Percentiles rank a stretch among this genome's conserved stretches.
Conservation (phyloP, 2,113 vertebrate genomes). For the Pomatostomus ruficeps region DNA sequence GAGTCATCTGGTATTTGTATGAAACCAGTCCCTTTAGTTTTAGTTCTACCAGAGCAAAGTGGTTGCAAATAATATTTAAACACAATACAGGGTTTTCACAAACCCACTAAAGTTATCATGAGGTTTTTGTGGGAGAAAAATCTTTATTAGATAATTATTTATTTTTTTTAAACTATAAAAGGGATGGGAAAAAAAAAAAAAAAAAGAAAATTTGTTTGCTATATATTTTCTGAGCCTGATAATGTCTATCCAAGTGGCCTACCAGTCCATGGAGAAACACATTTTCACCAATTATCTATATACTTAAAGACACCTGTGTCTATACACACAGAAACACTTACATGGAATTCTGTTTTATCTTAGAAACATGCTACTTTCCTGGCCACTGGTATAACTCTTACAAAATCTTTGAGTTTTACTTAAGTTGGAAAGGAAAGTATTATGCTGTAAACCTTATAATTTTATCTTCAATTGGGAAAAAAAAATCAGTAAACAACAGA, state of each 20-base stretch:
- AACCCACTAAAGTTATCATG: background rate
- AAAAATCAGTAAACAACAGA: background rate
- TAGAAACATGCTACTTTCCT: background rate
- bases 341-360: background rate
- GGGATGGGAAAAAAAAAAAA: fast-evolving
- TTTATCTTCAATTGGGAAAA: background rate
- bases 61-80: background rate
- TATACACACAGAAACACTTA: background rate
- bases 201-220: background rate
- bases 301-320: background rate
- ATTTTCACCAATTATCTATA: background rate
- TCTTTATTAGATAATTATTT: background rate
- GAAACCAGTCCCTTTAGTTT: background rate
- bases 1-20: background rate
- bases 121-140: background rate
- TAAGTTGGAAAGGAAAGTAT: background rate
- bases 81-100: background rate
- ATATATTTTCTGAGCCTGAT: background rate
- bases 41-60: background rate
- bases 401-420: background rate
- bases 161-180: background rate
- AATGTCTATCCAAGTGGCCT: background rate
- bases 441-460: background rate
- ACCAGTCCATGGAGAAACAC: background rate
- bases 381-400: background rate